Base-by-base conservation (phyloP, 2,113 vertebrate genomes). In the Oriolus oriolus region DNA sequence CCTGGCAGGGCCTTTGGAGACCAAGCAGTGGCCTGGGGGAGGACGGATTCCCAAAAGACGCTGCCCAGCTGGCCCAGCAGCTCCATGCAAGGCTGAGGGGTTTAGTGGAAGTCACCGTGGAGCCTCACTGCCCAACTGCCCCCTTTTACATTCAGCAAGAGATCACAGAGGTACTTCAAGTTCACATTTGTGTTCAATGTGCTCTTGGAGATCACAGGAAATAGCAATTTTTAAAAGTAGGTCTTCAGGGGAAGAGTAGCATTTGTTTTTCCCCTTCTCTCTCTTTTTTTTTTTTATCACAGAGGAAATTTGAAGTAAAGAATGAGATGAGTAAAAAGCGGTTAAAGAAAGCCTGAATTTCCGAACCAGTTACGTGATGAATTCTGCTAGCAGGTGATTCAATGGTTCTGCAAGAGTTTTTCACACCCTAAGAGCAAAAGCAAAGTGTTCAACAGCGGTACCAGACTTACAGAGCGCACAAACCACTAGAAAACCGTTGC, bases 151-250 rank as follows among this genome's bases (percentile, higher is more conserved):
- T 33, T 52, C 71, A 56, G 45, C 26, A 39, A 76, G 53, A 91
- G 33, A 87, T 23, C 54, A 23, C 15, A 39, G 35, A 85, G 27
- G 11, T 59, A 42, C 50, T 53, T 91, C 24, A 49, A 52, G 33
- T 70, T 73, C 74, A 52, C 28, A 31, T 68, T 31, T 86, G 11
- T 35, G 16, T 44, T 94, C 37, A 45, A 1, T 21, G n/a, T 41
- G 21, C 73, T 71, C 53, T 20, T 68, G 37, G 47, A 94, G 90
- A 90, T 92, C 86, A 94, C 95, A 97, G 96, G 96, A 97, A 96
- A 90, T 60, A 28, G n/a, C 69, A 81, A 56, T 54, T 93, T 37
- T 56, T 5, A 57, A 61, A 78, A 88, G 47, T 2, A 52, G 68
- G 68, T 49, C 49, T 96, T 47, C 54, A 3, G 23, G 31, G 49